Conservation (phyloP, 2,888 invertebrate species). For the Pseudococcus jackbeardsleyi region DNA sequence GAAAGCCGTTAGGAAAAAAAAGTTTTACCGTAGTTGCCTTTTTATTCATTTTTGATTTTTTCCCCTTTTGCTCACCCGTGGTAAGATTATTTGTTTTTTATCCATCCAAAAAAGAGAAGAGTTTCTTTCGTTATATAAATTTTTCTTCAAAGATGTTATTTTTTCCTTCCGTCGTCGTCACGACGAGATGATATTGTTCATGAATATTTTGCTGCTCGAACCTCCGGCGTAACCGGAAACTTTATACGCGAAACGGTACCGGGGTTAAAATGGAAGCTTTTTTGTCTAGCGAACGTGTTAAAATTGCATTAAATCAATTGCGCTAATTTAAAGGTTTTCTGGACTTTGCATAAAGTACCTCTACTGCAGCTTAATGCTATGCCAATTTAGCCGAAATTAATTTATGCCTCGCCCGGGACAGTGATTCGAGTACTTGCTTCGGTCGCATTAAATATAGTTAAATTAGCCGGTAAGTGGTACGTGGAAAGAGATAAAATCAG, state of each 20-base stretch:
- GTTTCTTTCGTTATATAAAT: slow-evolving; percentile 8
- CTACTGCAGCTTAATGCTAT: slow-evolving; percentile 19
- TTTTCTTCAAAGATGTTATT: slow-evolving; percentile 51
- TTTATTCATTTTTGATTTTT: slow-evolving; percentile 55
- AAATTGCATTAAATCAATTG: slow-evolving; percentile 55
- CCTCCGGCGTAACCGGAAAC: slow-evolving; percentile 27
- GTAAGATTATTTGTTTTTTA: slow-evolving; percentile 33
- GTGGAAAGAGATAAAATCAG: slow-evolving; percentile 4
- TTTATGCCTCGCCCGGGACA: slow-evolving; percentile 42
- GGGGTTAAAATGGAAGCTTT: slow-evolving; percentile 19
- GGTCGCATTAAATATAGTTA: slow-evolving; percentile 50
- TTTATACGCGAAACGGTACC: slow-evolving; percentile 17
- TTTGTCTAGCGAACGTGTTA: slow-evolving; percentile 46
- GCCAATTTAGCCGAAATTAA: slow-evolving; percentile 54
- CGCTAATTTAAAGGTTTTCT: slow-evolving; percentile 52
- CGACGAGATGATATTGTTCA: slow-evolving; percentile 5
- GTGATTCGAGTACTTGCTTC: slow-evolving; percentile 45
- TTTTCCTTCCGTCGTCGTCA: slow-evolving; percentile 31
- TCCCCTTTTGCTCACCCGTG: not conserved
- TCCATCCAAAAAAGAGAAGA: not conserved
- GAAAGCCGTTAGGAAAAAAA: slow-evolving; percentile 30
- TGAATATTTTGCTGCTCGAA: not conserved
- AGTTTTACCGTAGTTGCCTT: slow-evolving; percentile 29
- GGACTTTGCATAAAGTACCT: slow-evolving; percentile 39
- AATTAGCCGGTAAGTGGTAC: slow-evolving; percentile 25